Evolutionary conservation across 2,888 invertebrate genomes (phyloP).

Genomic region (Spialia ferax): DNA sequence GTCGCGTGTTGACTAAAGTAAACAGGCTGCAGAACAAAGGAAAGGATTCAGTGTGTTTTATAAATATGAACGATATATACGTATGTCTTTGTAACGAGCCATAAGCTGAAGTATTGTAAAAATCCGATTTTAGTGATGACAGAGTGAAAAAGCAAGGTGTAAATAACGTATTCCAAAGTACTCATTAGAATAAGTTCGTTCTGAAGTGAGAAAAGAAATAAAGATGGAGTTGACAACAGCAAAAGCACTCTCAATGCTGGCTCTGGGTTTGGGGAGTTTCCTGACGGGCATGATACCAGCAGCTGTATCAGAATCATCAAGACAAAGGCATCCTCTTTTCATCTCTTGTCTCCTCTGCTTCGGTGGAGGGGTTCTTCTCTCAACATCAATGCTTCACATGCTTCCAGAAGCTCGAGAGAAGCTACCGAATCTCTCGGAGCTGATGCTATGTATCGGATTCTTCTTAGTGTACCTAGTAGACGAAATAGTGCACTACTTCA

Average conservation of each 20-base stretch:
- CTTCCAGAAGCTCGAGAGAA: conserved; percentile 91
- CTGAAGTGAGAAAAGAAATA: background rate
- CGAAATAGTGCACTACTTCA: conserved; percentile 90
- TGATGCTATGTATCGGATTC: conserved; percentile 90
- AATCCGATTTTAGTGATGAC: background rate
- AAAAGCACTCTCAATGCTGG: conserved; percentile 89
- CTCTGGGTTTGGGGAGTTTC: conserved; percentile 90
- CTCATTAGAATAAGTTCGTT: too few relatives aligned
- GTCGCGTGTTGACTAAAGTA: background rate
- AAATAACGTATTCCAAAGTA: background rate
- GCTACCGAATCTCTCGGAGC: conserved; percentile 87
- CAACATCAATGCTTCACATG: conserved; percentile 93
- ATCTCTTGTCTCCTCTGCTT: conserved; percentile 91
- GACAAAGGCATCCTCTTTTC: conserved; percentile 87
- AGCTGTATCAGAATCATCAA: conserved; percentile 86
- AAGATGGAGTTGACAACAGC: conserved; percentile 84
- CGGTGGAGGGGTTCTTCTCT: conserved; percentile 92
- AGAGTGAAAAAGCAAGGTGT: background rate
- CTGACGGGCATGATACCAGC: conserved; percentile 90
- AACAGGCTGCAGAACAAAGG: background rate
- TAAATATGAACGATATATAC: background rate
- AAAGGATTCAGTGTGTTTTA: background rate
- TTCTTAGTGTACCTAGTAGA: conserved; percentile 91
- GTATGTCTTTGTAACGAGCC: background rate
- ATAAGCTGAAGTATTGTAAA: background rate